A percentile compares a stretch with the other conserved stretches of the same genome.
These are phyloP conservation scores for Piezodorus guildinii DNA, from an alignment of 1,140 invertebrate species.

Conservation along the genomic window DNA sequence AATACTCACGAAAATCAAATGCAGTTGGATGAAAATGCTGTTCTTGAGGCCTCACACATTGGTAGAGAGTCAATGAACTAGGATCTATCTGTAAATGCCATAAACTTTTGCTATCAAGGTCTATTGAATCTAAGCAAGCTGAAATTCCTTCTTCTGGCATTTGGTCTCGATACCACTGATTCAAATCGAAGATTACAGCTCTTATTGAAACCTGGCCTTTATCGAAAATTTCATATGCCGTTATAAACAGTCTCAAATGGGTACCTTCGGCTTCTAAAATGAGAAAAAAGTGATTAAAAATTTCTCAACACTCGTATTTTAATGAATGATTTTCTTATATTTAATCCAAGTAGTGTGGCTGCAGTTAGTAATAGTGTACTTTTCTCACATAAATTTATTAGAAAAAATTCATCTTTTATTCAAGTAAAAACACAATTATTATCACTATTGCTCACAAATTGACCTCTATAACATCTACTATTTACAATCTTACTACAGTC, in stretches of 20 bases:
- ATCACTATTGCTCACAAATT: too few relatives aligned
- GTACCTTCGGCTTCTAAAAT: slow-evolving; percentile 3
- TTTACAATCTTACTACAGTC: too few relatives aligned
- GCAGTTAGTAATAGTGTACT: too few relatives aligned
- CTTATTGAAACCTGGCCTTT: too few relatives aligned
- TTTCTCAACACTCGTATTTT: too few relatives aligned
- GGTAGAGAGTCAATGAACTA: neutral
- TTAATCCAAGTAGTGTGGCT: too few relatives aligned
- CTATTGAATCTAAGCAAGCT: neutral
- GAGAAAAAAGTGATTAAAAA: too few relatives aligned
- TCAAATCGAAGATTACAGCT: neutral
- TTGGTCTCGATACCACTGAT: slow-evolving; percentile 10
- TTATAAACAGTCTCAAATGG: slow-evolving; percentile 1
- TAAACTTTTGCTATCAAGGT: neutral
- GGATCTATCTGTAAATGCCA: neutral
- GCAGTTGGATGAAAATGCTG: slow-evolving; percentile 9
- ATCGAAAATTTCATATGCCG: neutral
- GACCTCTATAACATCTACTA: too few relatives aligned
- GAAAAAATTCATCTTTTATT: too few relatives aligned
- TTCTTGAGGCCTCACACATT: slow-evolving; percentile 4
- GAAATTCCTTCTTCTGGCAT: slow-evolving; percentile 8
- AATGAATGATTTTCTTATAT: too few relatives aligned
- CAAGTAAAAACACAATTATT: too few relatives aligned
- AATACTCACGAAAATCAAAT: neutral
- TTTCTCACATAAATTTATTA: too few relatives aligned